phyloP scores from a whole-genome alignment of 1,140 invertebrate genomes.

The Apis florea region DNA sequence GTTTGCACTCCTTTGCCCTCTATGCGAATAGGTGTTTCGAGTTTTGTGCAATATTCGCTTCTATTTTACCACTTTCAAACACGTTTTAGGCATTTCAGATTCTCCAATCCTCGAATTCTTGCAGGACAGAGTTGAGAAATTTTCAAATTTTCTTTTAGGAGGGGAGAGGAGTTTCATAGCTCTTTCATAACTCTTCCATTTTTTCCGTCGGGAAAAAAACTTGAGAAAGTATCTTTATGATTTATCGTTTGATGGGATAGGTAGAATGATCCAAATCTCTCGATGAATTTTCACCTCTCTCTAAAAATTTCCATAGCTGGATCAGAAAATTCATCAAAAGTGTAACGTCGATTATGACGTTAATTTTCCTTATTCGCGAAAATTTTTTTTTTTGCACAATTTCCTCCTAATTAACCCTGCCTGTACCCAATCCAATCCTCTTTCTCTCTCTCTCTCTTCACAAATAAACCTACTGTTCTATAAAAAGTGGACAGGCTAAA shows the following conservation, averaged over 20 bases:
- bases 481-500: not conserved
- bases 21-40: not conserved
- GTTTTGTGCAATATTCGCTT: too few relatives aligned
- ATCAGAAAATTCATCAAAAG: not conserved
- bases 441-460: not conserved
- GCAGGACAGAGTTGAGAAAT: not conserved
- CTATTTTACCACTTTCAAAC: too few relatives aligned
- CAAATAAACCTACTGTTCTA: not conserved
- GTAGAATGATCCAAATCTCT: not conserved
- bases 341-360: not conserved
- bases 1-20: not conserved
- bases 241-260: too few relatives aligned
- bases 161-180: too few relatives aligned
- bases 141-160: not conserved
- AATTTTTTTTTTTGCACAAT: slow-evolving; percentile 24
- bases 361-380: not conserved
- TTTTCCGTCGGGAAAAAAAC: too few relatives aligned
- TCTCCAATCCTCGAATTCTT: not conserved
- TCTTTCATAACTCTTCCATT: too few relatives aligned
- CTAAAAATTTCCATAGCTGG: not conserved
- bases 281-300: not conserved
- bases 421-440: not conserved
- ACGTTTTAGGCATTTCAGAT: too few relatives aligned
- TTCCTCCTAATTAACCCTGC: not conserved
- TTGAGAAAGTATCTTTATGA: too few relatives aligned